Evolutionary conservation across 2,113 vertebrate species (phyloP).

Genomic region (Callaeas wilsoni): DNA sequence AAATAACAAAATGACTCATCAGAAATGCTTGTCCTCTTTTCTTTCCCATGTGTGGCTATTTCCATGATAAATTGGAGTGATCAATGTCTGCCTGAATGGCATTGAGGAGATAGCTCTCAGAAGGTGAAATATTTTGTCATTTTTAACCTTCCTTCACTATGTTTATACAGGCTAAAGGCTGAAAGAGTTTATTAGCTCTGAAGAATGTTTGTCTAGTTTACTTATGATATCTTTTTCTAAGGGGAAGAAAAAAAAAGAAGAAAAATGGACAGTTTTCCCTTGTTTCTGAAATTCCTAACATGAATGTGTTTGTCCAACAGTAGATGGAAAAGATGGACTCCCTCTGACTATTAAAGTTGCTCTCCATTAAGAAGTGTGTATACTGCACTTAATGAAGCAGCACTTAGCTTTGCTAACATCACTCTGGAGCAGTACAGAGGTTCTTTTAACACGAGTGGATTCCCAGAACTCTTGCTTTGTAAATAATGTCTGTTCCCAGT

Average conservation of each 20-base stretch:
- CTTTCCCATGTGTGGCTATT: not conserved
- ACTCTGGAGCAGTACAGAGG: not conserved
- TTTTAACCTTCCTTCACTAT: not conserved
- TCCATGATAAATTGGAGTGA: not conserved
- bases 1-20: not conserved
- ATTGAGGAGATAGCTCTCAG: not conserved
- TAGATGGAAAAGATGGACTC: not conserved
- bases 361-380: not conserved
- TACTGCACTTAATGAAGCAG: not conserved
- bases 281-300: not conserved
- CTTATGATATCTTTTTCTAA: not conserved
- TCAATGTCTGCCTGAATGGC: not conserved
- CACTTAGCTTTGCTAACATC: not conserved
- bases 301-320: not conserved
- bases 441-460: constrained; percentile 3
- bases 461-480: constrained; percentile 56
- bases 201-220: not conserved
- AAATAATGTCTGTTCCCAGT: constrained; percentile 37
- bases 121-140: not conserved
- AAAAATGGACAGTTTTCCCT: not conserved
- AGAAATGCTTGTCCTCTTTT: not conserved
- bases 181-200: not conserved
- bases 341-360: not conserved
- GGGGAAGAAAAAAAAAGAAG: accelerated
- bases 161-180: not conserved